Evolutionary conservation across 2,888 invertebrate species (phyloP).

Genomic region (Leptinotarsa juncta): DNA sequence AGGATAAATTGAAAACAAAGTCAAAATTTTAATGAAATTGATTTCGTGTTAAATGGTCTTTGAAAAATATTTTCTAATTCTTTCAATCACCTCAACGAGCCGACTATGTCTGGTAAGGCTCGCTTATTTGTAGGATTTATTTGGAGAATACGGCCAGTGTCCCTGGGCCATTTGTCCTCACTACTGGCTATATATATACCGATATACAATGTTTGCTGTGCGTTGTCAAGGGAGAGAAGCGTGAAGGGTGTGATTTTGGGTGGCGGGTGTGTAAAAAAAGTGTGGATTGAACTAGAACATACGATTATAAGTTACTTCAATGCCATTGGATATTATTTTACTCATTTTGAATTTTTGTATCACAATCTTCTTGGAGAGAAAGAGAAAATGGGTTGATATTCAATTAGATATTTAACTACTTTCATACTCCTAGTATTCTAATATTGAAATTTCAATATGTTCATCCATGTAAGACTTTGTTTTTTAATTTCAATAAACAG

Average conservation of each 20-base stretch:
- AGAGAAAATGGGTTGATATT: too few relatives aligned
- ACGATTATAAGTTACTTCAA: not conserved
- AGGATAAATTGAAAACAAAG: too few relatives aligned
- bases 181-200: constrained; percentile 50
- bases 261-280: not conserved
- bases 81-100: constrained; percentile 21
- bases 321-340: not conserved
- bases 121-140: constrained; percentile 63
- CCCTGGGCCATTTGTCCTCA: constrained; percentile 63
- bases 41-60: too few relatives aligned
- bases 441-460: too few relatives aligned
- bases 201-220: constrained; percentile 51
- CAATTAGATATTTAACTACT: too few relatives aligned
- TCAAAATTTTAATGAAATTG: too few relatives aligned
- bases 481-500: too few relatives aligned
- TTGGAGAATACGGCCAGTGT: constrained; percentile 63
- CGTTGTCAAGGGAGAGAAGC: constrained; percentile 32
- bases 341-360: not conserved
- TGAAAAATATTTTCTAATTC: not conserved
- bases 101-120: constrained; percentile 39
- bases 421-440: too few relatives aligned
- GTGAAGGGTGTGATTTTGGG: constrained; percentile 22
- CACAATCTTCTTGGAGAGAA: too few relatives aligned
- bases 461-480: too few relatives aligned
- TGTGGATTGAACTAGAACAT: not conserved